phyloP scores from a whole-genome alignment of 2,888 invertebrate genomes.

The Salpingus planirostris region DNA sequence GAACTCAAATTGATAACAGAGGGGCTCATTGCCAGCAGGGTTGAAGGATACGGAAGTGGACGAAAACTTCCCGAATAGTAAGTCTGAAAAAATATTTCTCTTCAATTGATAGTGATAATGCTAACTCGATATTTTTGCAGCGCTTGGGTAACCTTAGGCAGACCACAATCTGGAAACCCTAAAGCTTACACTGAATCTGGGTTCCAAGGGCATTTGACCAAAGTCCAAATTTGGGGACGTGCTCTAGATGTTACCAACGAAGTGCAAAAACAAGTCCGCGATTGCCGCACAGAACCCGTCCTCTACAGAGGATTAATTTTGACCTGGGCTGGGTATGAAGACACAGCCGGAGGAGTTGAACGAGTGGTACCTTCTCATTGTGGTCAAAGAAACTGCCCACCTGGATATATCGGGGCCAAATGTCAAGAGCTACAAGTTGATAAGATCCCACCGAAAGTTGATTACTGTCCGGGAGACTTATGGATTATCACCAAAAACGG shows the following conservation, averaged over 20 bases:
- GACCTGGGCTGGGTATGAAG: conserved; percentile 92
- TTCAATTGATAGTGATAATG: conserved; percentile 1
- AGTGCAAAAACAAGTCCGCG: conserved; percentile 87
- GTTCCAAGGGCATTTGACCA: conserved; percentile 92
- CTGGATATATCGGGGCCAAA: conserved; percentile 76
- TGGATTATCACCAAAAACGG: conserved; percentile 92
- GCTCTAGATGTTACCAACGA: conserved; percentile 86
- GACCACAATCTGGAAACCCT: conserved; percentile 73
- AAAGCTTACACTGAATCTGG: conserved; percentile 79
- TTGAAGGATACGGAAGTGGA: conserved; percentile 81
- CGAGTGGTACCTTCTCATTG: conserved; percentile 86
- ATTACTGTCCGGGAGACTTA: conserved; percentile 86
- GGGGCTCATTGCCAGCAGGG: conserved; percentile 87
- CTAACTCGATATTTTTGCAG: conserved; percentile 51
- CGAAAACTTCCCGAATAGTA: conserved; percentile 74
- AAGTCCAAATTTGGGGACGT: conserved; percentile 90
- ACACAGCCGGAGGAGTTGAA: conserved; percentile 81
- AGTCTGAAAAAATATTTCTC: conserved; percentile 40
- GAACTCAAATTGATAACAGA: conserved; percentile 88
- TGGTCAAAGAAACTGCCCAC: conserved; percentile 80
- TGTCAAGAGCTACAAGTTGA: conserved; percentile 61
- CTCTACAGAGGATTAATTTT: conserved; percentile 76
- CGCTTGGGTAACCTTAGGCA: conserved; percentile 87
- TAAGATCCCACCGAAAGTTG: conserved; percentile 69
- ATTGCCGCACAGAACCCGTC: conserved; percentile 86